Base-by-base conservation (phyloP, 2,888 invertebrate species). In the Acanthosoma haemorrhoidale region DNA sequence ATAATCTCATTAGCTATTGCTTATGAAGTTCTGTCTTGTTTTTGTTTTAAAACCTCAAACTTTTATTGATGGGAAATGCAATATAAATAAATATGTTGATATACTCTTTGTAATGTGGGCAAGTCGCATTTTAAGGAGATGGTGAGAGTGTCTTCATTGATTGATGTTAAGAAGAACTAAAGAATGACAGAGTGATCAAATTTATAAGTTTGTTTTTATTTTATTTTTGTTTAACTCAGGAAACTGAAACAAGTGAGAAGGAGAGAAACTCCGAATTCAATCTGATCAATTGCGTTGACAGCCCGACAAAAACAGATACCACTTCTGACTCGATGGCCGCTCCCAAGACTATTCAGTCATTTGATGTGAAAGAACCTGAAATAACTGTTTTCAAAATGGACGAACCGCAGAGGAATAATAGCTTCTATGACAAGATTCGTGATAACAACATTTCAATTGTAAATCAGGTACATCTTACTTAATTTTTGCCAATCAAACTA, bases 361-460 rank as follows among this genome's bases (percentile, higher is more conserved):
- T 60, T 34, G 36, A 60, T 29, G 15, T 11, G 18, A 34, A 32
- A 1, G 31, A 51, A 18, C 31, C 25, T 25, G 67, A 67, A 67
- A 3, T 67, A 2, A 29, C 15, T 21, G 29, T 43, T 9, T 67
- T 16, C 34, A 57, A 67, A 34, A 9, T 67, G 15, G 67, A 57
- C 13, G 38, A 67, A 41, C 31, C 67, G 31, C 13, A 16, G 13
- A 51, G 11, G 4, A 67, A 51, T 36, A n/a, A n/a, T n/a, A 25
- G 31, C 31, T 36, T 67, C n/a, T 57, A 51, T 34, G 67, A 67
- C 16, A 21, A 31, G 6, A 8, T 57, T n/a, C 32, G 21, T n/a
- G 51, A 67, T 25, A 67, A 18, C 1, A 67, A 67, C 36, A 32
- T 41, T 31, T 32, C 59, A 58, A 68, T 68, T 21, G 51, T 64